Conservation (phyloP, 2,888 invertebrate genomes). For the Rhimphoctona megacephalus region DNA sequence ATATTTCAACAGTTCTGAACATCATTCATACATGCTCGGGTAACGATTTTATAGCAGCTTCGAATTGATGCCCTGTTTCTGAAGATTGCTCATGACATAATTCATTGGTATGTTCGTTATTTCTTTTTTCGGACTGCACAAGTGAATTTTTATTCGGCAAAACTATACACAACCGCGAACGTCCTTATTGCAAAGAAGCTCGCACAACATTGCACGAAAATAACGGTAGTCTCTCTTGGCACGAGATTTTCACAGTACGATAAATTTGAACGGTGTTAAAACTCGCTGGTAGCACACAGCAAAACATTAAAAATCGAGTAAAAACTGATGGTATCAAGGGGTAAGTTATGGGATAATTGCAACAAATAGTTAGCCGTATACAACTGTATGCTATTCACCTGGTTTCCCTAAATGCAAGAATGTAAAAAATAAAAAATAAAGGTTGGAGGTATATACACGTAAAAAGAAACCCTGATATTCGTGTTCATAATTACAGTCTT, state of each 20-base stretch:
- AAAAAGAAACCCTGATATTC: conserved; percentile 9
- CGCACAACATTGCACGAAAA: conserved; percentile 25
- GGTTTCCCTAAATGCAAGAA: conserved; percentile 10
- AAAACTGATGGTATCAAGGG: conserved; percentile 38
- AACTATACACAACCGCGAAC: background rate
- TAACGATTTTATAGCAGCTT: background rate
- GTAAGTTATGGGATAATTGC: conserved; percentile 51
- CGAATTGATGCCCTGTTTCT: background rate
- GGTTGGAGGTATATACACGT: background rate
- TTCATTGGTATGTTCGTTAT: background rate
- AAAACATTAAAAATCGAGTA: conserved; percentile 37
- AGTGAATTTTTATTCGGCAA: conserved; percentile 18
- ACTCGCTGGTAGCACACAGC: conserved; percentile 22
- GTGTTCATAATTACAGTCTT: conserved; percentile 36
- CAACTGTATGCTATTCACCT: conserved; percentile 1
- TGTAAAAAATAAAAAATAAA: conserved; percentile 31
- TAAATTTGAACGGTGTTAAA: conserved; percentile 47
- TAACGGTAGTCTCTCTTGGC: conserved; percentile 40
- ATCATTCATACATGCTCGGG: background rate
- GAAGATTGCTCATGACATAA: background rate
- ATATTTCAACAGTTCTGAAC: background rate
- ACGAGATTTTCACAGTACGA: conserved; percentile 45
- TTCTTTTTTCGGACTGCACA: background rate
- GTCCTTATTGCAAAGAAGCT: conserved; percentile 33
- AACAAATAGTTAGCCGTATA: conserved; percentile 37